These are phyloP conservation scores for Cromileptes altivelis DNA, from an alignment of 2,113 vertebrate species.

Conservation along the genomic window DNA sequence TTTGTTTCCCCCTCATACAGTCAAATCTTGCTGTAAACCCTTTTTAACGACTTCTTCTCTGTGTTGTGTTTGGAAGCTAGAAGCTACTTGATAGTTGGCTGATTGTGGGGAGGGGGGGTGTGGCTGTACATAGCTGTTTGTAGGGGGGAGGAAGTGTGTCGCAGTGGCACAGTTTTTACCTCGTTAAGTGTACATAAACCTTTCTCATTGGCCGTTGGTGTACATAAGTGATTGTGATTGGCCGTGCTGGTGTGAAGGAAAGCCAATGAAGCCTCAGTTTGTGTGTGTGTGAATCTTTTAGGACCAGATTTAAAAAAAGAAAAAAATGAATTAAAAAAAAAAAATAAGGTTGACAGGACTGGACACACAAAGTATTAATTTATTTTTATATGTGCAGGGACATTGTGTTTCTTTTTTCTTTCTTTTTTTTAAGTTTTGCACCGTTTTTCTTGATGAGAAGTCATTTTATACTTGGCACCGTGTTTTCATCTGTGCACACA, in stretches of 20 bases:
- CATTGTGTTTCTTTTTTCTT: constrained; percentile 69
- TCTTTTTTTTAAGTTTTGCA: constrained; percentile 76
- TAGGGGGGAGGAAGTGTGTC: constrained; percentile 52
- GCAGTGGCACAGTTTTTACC: constrained; percentile 77
- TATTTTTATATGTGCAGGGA: constrained; percentile 87
- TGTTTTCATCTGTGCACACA: constrained; percentile 75
- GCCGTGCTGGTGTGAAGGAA: constrained; percentile 74
- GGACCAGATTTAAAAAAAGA: constrained; percentile 61
- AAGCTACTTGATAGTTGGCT: constrained; percentile 67
- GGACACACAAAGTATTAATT: constrained; percentile 85
- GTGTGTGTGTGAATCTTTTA: constrained; percentile 75
- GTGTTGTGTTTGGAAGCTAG: constrained; percentile 70
- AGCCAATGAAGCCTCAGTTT: constrained; percentile 81
- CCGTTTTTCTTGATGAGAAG: constrained; percentile 72
- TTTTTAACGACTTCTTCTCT: constrained; percentile 65
- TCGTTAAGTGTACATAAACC: constrained; percentile 79
- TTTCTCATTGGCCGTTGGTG: constrained; percentile 78
- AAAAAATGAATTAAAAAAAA: constrained; percentile 1
- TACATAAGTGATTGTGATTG: constrained; percentile 81
- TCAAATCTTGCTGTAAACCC: constrained; percentile 74
- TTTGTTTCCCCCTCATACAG: constrained; percentile 38
- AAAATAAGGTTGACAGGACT: constrained; percentile 67
- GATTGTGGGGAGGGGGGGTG: constrained; percentile 22
- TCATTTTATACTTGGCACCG: constrained; percentile 78
- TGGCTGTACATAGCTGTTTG: constrained; percentile 71